Base-by-base conservation (phyloP, 2,797 vertebrate species). In the Ptychobarbus kaznakovi region DNA sequence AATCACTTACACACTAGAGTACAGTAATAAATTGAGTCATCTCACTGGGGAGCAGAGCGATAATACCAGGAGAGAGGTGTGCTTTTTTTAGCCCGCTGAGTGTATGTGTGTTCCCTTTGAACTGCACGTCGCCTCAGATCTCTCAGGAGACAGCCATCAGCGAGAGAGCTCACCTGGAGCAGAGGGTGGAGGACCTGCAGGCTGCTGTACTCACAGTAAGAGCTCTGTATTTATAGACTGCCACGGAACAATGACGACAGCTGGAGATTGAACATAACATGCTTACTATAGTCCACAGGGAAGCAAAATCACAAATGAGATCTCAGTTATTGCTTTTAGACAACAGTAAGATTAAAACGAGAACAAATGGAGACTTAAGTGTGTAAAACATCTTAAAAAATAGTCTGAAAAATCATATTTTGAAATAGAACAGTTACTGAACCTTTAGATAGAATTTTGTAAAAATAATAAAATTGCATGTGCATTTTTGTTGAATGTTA, bases 161-260 rank as follows among this genome's bases (percentile, higher is more conserved):
- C 87, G 95, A 96, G 91, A 94, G 94, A 82, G 95, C 95, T 88
- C 94, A 94, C 86, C 91, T 96, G 92, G 94, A 96, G 91, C 95
- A 96, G 89, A 95, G 90, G 80, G 91, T 95, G 90, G 95, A 97
- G 81, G 95, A 96, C 72, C 89, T 96, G 86, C 94, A 96, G 92
- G 91, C 88, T 82, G 89, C 93, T 87, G 75, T 95, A 89, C 90
- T 94, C 88, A 94, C 93, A 94, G 93, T 90, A 81, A 84, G 84
- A 69, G 65, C 80, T 81, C 75, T 78, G 28, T 58, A 44, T 58
- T 83, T 70, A 58, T 42, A 4, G 46, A 81, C 65, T 65, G 63
- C 63, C 28, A 65, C 3, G 2, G 28, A 65, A 65, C 18, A 32
- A 40, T 51, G 42, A 51, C 40, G 20, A 83, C 58, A 68, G 32